Evolutionary conservation across 2,113 vertebrate genomes (phyloP), one percentile per base, ranked within the genome.

Genomic region (Mobula hypostoma): DNA sequence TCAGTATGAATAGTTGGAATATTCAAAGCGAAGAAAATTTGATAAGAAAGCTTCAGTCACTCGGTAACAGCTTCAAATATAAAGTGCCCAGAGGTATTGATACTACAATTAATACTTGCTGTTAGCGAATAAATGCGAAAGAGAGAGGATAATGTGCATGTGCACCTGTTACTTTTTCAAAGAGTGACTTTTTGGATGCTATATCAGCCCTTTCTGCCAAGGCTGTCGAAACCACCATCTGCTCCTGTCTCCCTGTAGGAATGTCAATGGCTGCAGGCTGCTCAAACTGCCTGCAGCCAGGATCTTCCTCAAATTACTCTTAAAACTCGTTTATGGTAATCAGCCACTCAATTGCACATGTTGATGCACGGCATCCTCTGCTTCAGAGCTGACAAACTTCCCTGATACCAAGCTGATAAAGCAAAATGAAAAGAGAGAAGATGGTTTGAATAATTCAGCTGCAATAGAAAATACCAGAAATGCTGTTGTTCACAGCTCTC

Each of bases 181-280:
- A 93, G 70, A 93, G 68, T 93, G 91, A 76, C 70, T 93, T 93
- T 93, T 93, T 93, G 91, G 90, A 74, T 93, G 91, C 91, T 76
- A 29, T 36, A 93, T 93, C 70, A 76, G 91, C 40, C 91, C 91
- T 93, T 93, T 74, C 40, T 56, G 70, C 74, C 70, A 56, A 74
- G 91, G 91, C 91, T 56, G 68, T 74, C 74, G 68, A 93, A 93
- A 93, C 70, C 32, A 74, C 91, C 91, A 93, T 93, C 91, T 93
- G 91, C 40, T 93, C 91, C 91, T 17, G 72, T 74, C 36, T 93
- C 91, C 70, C 91, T 48, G 70, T 93, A 93, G 91, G 91, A 93
- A 93, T 93, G 66, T 93, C 91, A 76, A 74, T 56, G 91, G 91
- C 40, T 92, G 88, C 88, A 92, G 88, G 66, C 88, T 27, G 91